These are phyloP conservation scores for Dasypolia templi DNA, from an alignment of 2,888 invertebrate species.

Conservation along the genomic window DNA sequence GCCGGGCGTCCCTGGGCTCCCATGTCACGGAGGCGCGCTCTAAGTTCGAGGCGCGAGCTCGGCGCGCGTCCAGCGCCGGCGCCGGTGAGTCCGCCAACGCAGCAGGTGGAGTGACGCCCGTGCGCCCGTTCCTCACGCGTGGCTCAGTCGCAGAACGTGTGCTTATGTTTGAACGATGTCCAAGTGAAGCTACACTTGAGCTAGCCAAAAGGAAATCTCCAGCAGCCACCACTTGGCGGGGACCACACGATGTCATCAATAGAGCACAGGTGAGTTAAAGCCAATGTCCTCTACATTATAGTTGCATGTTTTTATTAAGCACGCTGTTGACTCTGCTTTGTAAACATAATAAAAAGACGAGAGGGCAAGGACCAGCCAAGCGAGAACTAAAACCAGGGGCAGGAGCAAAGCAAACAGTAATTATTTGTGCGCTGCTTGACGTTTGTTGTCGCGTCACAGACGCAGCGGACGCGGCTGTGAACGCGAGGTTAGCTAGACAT, in stretches of 20 bases:
- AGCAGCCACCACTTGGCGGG: constrained; percentile 89
- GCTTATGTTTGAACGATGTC: constrained; percentile 97
- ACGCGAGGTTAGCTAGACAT: constrained; percentile 50
- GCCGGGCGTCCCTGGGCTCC: constrained; percentile 86
- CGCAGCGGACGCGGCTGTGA: constrained; percentile 41
- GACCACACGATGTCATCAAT: constrained; percentile 89
- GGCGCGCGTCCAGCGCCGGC: constrained; percentile 87
- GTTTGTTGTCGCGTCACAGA: constrained; percentile 65
- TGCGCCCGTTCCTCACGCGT: constrained; percentile 95
- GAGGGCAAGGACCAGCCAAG: constrained; percentile 13
- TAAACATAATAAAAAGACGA: constrained; percentile 21
- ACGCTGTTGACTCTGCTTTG: background rate
- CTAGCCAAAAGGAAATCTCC: constrained; percentile 91
- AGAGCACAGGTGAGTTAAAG: constrained; percentile 86
- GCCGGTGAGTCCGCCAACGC: constrained; percentile 80
- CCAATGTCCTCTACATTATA: background rate
- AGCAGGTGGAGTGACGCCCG: constrained; percentile 89
- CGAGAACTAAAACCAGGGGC: constrained; percentile 23
- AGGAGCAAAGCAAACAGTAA: constrained; percentile 63
- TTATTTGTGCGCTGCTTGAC: constrained; percentile 58
- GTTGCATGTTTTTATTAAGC: constrained; percentile 21
- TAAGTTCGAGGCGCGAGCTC: constrained; percentile 88
- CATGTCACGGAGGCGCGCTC: constrained; percentile 89
- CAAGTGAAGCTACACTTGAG: constrained; percentile 94
- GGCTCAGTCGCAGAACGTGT: constrained; percentile 98